Evolutionary conservation across 2,113 vertebrate species (phyloP).

Genomic region (Corythaeola cristata): DNA sequence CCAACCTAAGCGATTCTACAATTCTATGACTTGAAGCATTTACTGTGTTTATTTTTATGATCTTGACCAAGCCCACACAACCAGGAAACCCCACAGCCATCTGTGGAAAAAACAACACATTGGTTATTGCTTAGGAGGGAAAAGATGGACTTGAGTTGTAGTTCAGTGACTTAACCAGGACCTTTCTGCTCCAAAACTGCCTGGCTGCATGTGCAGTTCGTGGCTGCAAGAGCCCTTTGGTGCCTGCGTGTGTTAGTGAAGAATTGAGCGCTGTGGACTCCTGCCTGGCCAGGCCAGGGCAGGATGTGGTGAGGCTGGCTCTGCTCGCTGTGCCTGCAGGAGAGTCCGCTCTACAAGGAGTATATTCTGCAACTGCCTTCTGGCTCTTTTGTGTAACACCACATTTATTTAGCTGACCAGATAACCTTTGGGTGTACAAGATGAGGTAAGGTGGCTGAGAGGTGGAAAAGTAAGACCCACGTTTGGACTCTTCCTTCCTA

Average conservation of each 20-base stretch:
- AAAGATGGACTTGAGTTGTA: neutral
- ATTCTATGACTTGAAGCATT: neutral
- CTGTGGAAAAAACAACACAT: neutral
- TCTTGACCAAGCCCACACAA: neutral
- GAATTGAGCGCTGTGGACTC: neutral
- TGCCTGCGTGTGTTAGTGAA: neutral
- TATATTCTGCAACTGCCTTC: neutral
- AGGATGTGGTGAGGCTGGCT: neutral
- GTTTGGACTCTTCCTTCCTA: neutral
- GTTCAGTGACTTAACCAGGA: neutral
- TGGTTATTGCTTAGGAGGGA: neutral
- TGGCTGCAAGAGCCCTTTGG: neutral
- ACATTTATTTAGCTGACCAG: neutral
- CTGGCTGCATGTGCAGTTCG: neutral
- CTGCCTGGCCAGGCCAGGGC: neutral
- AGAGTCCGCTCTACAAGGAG: neutral
- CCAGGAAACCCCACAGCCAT: neutral
- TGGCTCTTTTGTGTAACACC: neutral
- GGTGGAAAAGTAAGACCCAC: neutral
- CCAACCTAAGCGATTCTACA: no score
- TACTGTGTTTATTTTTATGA: neutral
- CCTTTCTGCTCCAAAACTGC: neutral
- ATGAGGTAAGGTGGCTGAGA: neutral
- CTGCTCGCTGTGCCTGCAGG: neutral
- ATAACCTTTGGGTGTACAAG: neutral